Evolutionary conservation across 2,797 vertebrate genomes (phyloP), one percentile per base, ranked within the genome.

Genomic region (Sorex maritimensis): DNA sequence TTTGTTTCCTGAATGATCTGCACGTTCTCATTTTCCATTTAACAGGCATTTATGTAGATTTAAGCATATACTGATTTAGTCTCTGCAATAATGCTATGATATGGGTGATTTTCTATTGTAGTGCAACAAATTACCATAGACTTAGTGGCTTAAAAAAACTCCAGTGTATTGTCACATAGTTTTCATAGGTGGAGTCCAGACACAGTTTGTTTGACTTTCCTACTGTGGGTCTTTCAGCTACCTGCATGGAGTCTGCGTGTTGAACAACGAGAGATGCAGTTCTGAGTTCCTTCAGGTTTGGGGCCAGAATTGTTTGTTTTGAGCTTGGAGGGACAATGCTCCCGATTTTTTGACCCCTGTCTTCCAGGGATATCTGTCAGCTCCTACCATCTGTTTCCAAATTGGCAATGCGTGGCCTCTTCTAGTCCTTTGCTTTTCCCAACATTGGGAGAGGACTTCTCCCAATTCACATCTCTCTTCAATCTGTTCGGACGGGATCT

Each of bases 41-140:
- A 72, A 80, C 2, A 78, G 55, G 7, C 41, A 68, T 17, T 30
- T 89, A 68, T 13, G 7, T 61, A 63, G 23, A 61, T 84, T 89
- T 80, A 75, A 80, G 52, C 91, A 65, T 49, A 72, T 11, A 41
- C 6, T 81, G n/a, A 80, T 91, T 93, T 91, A 83, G 24, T 93
- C 21, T 91, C 86, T 14, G 58, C 80, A 83, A 77, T 10, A 68
- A 28, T 77, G 44, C 49, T 82, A 46, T 72, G 63, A n/a, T 17
- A 88, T 52, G 58, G 34, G 34, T 69, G 55, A 8, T 83, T 73
- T 92, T 90, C 8, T 46, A 58, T 55, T 81, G 52, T 24, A 17
- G 2, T 89, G 6, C 61, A 84, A 65, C 28, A 89, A 21, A 90
- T 87, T 81, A 52, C 6, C 44, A n/a, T 44, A 17, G 63, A 55